These are phyloP conservation scores for Diplogasteroides magnus DNA, from an alignment of 1,140 invertebrate genomes.

Conservation along the genomic window DNA sequence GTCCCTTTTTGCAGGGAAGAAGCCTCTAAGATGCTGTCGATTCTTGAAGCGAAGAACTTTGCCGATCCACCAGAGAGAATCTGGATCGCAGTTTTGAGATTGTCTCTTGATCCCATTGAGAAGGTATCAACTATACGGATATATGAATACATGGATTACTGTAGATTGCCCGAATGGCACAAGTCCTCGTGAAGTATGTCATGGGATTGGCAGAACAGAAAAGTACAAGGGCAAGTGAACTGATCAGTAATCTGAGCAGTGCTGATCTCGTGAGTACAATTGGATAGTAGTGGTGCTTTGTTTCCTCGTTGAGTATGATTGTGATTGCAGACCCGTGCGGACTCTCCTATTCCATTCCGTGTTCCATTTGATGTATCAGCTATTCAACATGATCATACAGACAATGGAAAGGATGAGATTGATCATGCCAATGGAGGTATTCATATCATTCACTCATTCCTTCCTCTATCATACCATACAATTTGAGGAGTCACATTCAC, in stretches of 20 bases:
- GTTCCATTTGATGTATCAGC: no score
- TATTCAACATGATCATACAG: no score
- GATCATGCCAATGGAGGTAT: no score
- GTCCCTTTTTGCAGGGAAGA: no score
- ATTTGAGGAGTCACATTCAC: background rate
- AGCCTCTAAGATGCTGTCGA: slow-evolving; percentile 8
- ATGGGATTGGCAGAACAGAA: background rate
- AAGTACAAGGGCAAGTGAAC: background rate
- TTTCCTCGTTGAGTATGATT: no score
- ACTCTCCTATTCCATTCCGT: no score
- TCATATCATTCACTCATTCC: no score
- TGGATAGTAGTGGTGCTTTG: no score
- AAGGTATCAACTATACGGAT: slow-evolving; percentile 35
- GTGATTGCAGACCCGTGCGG: no score
- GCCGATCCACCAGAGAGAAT: slow-evolving; percentile 48
- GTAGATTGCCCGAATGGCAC: background rate
- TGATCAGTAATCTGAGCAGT: background rate
- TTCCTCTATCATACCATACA: no score
- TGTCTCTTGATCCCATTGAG: slow-evolving; percentile 44
- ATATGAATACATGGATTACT: background rate
- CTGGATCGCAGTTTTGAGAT: slow-evolving; percentile 44
- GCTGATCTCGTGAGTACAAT: background rate
- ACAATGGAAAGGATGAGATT: no score
- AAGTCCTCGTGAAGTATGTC: background rate
- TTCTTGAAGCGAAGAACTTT: slow-evolving; percentile 47